Percentiles rank a stretch among this genome's conserved stretches.
Conservation (phyloP, 37 sponge, comb jelly and placozoan species). For the Agelas oroides region DNA sequence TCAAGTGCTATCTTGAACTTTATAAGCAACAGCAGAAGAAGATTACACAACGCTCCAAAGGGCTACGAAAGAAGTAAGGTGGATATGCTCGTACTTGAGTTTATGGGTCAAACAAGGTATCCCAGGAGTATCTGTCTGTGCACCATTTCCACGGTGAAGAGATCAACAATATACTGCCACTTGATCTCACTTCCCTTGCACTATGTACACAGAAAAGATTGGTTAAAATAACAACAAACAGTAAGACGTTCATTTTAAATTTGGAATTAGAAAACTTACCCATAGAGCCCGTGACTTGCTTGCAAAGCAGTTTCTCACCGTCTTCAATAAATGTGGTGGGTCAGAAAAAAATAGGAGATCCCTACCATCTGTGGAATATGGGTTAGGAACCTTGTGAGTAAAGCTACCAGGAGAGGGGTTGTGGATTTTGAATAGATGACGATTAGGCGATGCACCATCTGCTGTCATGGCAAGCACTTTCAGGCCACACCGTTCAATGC, state of each 20-base stretch:
- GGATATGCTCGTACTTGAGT: no score
- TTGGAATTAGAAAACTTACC: background rate
- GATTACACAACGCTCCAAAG: background rate
- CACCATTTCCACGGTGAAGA: background rate
- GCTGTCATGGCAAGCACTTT: slow-evolving; percentile 4
- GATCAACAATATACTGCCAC: background rate
- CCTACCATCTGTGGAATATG: slow-evolving; percentile 6
- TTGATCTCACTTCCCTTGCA: slow-evolving; percentile 7
- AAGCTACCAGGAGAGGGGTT: slow-evolving; percentile 1
- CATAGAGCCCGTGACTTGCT: slow-evolving; percentile 13
- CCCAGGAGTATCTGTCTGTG: no score
- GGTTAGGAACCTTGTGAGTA: slow-evolving; percentile 13
- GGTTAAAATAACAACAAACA: no score
- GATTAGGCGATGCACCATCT: slow-evolving; percentile 14
- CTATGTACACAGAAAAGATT: background rate
- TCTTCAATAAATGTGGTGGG: slow-evolving; percentile 28
- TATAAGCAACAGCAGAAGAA: background rate
- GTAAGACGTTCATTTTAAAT: background rate
- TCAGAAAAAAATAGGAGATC: slow-evolving; percentile 12
- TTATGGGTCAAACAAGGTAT: no score
- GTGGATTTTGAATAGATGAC: slow-evolving; percentile 1
- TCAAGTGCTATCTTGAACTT: background rate
- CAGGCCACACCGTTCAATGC: slow-evolving; percentile 26
- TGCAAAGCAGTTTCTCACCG: slow-evolving; percentile 13
- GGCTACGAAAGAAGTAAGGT: background rate